Conservation (phyloP, 2,113 vertebrate genomes). For the Hemibagrus wyckioides region DNA sequence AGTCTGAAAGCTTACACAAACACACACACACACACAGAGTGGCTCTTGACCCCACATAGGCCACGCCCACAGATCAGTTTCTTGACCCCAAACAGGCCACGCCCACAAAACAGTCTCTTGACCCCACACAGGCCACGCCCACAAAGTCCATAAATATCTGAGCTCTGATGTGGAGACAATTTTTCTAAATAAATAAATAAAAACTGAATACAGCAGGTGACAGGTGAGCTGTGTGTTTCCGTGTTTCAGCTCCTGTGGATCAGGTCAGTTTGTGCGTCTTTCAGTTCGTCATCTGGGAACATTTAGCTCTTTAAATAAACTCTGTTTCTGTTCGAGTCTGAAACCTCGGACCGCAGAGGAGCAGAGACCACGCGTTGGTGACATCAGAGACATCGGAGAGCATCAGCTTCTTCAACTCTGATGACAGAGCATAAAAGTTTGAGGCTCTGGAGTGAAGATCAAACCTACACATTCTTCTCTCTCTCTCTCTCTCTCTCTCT, state of each 20-base stretch:
- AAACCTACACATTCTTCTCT: background rate
- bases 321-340: background rate
- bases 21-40: too few species aligned
- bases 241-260: background rate
- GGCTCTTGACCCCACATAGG: too few species aligned
- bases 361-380: background rate
- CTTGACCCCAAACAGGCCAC: too few species aligned
- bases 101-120: too few species aligned
- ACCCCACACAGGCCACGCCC: too few species aligned
- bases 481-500: background rate
- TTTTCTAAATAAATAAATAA: background rate
- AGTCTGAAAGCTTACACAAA: too few species aligned
- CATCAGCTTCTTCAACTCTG: background rate
- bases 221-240: background rate
- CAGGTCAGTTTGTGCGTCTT: background rate
- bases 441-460: constrained; percentile 1
- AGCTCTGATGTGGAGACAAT: background rate
- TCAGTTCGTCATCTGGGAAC: background rate
- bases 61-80: too few species aligned
- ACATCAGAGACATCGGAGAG: background rate
- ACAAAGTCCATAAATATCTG: background rate
- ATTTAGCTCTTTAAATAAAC: background rate
- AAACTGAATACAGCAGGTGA: too few species aligned
- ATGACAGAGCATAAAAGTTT: background rate
- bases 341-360: background rate